A percentile compares a stretch with the other conserved stretches of the same genome.
Evolutionary conservation across 2,113 vertebrate species (phyloP).

Genomic region (Perca flavescens): DNA sequence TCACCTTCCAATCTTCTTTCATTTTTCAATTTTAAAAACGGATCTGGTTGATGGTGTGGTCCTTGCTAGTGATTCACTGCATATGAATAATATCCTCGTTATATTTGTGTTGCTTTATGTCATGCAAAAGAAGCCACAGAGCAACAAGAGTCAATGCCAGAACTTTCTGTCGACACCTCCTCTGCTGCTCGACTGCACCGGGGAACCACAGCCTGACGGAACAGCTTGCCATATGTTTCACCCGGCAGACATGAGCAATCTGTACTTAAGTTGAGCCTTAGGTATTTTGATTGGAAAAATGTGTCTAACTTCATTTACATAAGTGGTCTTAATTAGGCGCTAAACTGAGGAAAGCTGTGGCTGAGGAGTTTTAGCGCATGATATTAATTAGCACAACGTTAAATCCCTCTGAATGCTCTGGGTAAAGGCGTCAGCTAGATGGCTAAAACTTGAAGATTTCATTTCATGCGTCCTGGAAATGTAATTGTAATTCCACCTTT

Average conservation of each 20-base stretch:
- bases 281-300: slow-evolving; percentile 23
- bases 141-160: neutral
- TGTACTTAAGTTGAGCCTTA: slow-evolving; percentile 4
- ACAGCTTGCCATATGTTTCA: neutral
- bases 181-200: neutral
- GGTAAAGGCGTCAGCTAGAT: neutral
- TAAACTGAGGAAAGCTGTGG: slow-evolving; percentile 1
- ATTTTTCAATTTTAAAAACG: no score
- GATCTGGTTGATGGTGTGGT: no score
- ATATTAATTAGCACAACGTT: neutral
- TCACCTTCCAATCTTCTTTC: no score
- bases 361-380: neutral
- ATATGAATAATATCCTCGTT: neutral
- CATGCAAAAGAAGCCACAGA: neutral
- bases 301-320: slow-evolving; percentile 10
- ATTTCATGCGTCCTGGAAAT: neutral
- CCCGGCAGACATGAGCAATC: neutral
- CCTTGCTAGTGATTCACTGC: no score
- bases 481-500: neutral
- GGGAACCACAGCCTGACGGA: neutral
- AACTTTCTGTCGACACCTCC: neutral
- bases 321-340: slow-evolving; percentile 32
- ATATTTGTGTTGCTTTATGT: slow-evolving; percentile 2
- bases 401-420: neutral
- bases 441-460: neutral